phyloP scores from a whole-genome alignment of 2,113 vertebrate genomes.

The Choloepus hoffmanni region DNA sequence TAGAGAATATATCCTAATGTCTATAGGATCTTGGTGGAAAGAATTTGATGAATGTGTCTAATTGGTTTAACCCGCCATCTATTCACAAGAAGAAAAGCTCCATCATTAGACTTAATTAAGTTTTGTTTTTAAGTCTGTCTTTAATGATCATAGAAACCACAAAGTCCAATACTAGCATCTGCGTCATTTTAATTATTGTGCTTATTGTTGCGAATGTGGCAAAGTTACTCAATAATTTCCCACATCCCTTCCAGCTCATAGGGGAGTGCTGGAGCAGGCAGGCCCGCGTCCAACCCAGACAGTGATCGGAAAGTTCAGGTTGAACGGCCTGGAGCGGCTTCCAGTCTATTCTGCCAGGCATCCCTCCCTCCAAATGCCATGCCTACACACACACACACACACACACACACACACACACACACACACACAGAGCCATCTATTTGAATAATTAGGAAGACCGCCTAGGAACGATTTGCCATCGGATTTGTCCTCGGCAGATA shows the following conservation, averaged over 20 bases:
- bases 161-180: conserved; percentile 78
- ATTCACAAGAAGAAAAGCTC: conserved; percentile 82
- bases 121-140: conserved; percentile 78
- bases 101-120: conserved; percentile 82
- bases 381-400: background rate
- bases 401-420: no score
- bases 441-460: background rate
- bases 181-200: conserved; percentile 77
- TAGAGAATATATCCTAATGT: conserved; percentile 77
- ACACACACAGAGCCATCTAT: background rate
- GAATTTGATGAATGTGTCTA: conserved; percentile 80
- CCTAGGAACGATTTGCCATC: background rate
- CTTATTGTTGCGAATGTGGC: conserved; percentile 55
- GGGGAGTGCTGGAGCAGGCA: background rate
- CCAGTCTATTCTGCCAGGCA: background rate
- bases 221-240: conserved; percentile 64
- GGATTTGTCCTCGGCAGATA: conserved; percentile 36
- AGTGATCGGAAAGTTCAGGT: background rate
- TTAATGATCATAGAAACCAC: conserved; percentile 84
- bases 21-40: conserved; percentile 83
- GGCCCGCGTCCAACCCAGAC: background rate
- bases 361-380: background rate
- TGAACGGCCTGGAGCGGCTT: background rate
- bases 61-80: conserved; percentile 82
- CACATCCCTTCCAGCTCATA: conserved; percentile 17